Evolutionary conservation across 2,797 vertebrate genomes (phyloP).

Genomic region (Falco rusticolus): DNA sequence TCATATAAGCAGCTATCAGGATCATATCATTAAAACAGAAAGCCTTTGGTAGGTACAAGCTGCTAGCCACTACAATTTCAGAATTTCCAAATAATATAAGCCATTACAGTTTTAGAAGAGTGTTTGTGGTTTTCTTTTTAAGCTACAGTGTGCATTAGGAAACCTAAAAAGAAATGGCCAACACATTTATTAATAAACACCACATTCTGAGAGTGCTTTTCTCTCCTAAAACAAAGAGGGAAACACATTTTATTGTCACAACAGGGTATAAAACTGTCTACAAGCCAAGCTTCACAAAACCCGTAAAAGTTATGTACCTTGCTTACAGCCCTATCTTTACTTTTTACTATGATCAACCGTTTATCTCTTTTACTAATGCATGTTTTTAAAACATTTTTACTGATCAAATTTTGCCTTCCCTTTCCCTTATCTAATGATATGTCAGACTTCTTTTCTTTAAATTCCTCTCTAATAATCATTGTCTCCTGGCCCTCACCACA

Average conservation of each 20-base stretch:
- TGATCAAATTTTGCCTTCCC: not conserved
- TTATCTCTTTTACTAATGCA: not conserved
- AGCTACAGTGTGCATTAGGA: not conserved
- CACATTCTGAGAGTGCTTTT: not conserved
- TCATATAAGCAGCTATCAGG: not conserved
- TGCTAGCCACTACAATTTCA: not conserved
- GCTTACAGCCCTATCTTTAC: not conserved
- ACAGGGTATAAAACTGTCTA: slow-evolving; percentile 14
- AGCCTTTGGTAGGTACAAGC: not conserved
- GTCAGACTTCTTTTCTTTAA: not conserved
- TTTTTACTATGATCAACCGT: not conserved
- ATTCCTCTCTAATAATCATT: not conserved
- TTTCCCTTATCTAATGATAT: not conserved
- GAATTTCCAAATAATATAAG: not conserved
- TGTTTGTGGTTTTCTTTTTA: not conserved
- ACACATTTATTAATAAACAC: slow-evolving; percentile 23
- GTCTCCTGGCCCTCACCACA: not conserved
- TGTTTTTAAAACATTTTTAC: not conserved
- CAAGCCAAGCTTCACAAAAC: not conserved
- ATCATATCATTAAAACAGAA: not conserved
- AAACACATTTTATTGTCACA: not conserved
- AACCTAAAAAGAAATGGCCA: not conserved
- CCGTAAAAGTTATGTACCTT: not conserved
- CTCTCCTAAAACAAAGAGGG: not conserved
- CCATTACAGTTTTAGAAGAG: not conserved